Percentiles rank a stretch among this genome's conserved stretches.
phyloP scores from a whole-genome alignment of 2,113 vertebrate species.

The Micromys minutus region DNA sequence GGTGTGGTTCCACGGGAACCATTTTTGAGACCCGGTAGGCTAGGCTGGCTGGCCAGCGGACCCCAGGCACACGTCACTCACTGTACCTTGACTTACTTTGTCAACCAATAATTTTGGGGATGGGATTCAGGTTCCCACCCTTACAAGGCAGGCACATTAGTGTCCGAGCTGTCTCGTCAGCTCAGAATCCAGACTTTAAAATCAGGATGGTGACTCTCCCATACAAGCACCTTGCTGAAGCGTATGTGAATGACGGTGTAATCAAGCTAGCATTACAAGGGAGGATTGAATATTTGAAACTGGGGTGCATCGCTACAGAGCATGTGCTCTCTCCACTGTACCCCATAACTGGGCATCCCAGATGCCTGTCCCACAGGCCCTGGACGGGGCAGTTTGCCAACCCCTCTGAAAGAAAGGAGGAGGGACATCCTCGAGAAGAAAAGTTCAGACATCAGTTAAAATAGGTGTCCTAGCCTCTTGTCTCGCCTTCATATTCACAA shows the following conservation, averaged over 20 bases:
- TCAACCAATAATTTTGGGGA: background rate
- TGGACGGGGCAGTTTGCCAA: background rate
- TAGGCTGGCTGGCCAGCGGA: too few species aligned
- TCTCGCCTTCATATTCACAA: slow-evolving; percentile 85
- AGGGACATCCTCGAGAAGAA: background rate
- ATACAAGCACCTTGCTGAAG: background rate
- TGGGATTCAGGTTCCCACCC: background rate
- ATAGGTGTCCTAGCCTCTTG: slow-evolving; percentile 79
- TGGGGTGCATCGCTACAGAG: background rate
- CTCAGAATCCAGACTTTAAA: background rate
- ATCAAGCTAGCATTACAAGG: too few species aligned
- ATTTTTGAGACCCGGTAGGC: background rate
- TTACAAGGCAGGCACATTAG: background rate
- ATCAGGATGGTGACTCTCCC: background rate
- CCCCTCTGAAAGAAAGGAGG: background rate
- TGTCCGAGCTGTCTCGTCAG: background rate
- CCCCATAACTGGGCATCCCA: rapidly evolving
- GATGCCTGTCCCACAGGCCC: rapidly evolving
- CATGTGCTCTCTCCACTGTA: too few species aligned
- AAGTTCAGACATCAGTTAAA: slow-evolving; percentile 41
- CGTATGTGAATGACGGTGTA: background rate
- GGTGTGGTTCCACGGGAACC: too few species aligned
- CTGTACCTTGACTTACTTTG: background rate
- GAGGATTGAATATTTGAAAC: background rate
- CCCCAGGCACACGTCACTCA: background rate